These are phyloP conservation scores for Etheostoma spectabile DNA, from an alignment of 2,113 vertebrate species.

Conservation along the genomic window DNA sequence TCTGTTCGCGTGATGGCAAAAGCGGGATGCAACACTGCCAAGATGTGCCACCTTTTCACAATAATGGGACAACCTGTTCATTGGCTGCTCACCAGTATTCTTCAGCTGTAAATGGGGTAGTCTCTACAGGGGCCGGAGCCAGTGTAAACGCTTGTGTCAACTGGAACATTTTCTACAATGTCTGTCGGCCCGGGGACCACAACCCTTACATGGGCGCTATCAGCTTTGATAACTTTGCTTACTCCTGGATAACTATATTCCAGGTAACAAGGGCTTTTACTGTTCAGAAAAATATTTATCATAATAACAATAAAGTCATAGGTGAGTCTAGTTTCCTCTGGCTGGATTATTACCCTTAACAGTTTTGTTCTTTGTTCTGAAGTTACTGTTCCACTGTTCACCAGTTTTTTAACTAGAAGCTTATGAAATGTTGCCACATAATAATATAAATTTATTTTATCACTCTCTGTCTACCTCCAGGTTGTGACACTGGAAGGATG, in stretches of 20 bases:
- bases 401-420: neutral
- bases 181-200: constrained; percentile 84
- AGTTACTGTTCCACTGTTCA: neutral
- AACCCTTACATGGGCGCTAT: constrained; percentile 92
- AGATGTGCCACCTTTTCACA: constrained; percentile 83
- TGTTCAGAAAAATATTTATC: too few relatives aligned
- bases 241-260: constrained; percentile 94
- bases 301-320: too few relatives aligned
- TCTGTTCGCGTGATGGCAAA: constrained; percentile 87
- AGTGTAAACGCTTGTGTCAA: constrained; percentile 86
- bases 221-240: constrained; percentile 94
- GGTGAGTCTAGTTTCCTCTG: too few relatives aligned
- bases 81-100: constrained; percentile 81
- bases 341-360: too few relatives aligned
- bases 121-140: constrained; percentile 8
- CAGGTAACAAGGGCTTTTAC: constrained; percentile 78
- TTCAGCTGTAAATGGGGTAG: constrained; percentile 57
- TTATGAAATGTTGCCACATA: too few relatives aligned
- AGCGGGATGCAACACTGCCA: constrained; percentile 89
- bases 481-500: constrained; percentile 40
- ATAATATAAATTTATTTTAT: neutral
- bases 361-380: too few relatives aligned
- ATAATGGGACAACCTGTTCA: constrained; percentile 85
- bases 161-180: constrained; percentile 92
- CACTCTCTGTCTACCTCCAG: constrained; percentile 6